These are phyloP conservation scores for Melanotus villosus DNA, from an alignment of 2,888 invertebrate genomes.

Conservation along the genomic window DNA sequence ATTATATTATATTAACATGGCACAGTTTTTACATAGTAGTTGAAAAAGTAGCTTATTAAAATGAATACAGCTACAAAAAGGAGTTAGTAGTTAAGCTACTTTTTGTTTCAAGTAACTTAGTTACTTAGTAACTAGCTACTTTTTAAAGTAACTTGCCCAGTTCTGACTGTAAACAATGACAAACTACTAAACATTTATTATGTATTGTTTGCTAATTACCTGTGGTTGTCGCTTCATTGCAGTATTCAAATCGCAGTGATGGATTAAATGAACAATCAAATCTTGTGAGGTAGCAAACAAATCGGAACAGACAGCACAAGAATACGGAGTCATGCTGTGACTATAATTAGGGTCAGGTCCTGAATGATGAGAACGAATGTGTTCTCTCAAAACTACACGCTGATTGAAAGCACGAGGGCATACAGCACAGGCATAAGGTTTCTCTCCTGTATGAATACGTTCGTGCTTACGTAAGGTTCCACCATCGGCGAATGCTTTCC, in stretches of 20 bases:
- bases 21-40: no score
- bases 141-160: no score
- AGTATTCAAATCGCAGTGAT: conserved; percentile 89
- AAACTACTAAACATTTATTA: no score
- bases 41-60: no score
- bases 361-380: conserved; percentile 89
- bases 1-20: no score
- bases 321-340: conserved; percentile 75
- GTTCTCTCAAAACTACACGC: conserved; percentile 86
- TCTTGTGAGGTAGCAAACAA: conserved; percentile 81
- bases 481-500: conserved; percentile 92
- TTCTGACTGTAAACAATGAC: no score
- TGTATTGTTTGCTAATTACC: no score
- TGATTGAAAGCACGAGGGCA: conserved; percentile 91
- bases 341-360: conserved; percentile 82
- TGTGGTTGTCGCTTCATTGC: conserved; percentile 85
- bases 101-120: no score
- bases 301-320: conserved; percentile 84
- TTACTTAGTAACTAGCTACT: no score
- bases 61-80: no score
- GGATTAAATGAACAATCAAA: conserved; percentile 85
- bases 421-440: conserved; percentile 89
- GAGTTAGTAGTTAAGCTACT: no score
- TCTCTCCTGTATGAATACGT: conserved; percentile 88
- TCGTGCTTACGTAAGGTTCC: conserved; percentile 89